Conservation (phyloP, 2,797 vertebrate species). For the Catamblyrhynchus diadema region DNA sequence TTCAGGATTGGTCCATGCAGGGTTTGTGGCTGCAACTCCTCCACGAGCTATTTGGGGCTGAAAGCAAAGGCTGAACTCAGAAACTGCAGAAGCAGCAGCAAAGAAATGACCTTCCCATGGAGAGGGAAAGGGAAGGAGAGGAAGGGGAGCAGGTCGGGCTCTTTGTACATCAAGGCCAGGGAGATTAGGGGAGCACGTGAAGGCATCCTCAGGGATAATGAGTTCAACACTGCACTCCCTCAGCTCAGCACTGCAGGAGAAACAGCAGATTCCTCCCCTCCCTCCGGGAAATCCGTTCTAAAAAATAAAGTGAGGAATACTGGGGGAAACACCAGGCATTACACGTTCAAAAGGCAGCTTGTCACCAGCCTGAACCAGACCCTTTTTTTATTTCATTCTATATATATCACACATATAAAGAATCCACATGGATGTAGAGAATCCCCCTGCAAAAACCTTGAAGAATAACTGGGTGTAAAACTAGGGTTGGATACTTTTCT, state of each 20-base stretch:
- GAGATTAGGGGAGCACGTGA: slow-evolving; percentile 16
- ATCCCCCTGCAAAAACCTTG: background rate
- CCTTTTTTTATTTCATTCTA: background rate
- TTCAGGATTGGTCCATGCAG: background rate
- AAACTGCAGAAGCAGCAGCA: background rate
- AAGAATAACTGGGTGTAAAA: background rate
- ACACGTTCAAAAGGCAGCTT: background rate
- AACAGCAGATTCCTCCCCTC: background rate
- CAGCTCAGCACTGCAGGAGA: background rate
- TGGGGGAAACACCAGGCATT: background rate
- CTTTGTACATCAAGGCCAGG: slow-evolving; percentile 24
- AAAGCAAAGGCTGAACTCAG: background rate
- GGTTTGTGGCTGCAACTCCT: background rate
- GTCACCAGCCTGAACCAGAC: background rate
- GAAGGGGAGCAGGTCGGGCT: background rate
- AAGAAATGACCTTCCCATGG: background rate
- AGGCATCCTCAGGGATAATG: background rate
- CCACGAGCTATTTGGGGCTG: background rate
- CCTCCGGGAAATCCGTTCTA: background rate
- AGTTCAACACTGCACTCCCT: background rate
- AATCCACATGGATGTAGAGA: background rate
- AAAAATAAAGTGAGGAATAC: background rate
- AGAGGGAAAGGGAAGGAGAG: background rate
- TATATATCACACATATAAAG: background rate
- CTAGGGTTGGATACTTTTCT: background rate